These are phyloP conservation scores for Holacanthus passer DNA, from an alignment of 2,113 vertebrate species.

Conservation along the genomic window DNA sequence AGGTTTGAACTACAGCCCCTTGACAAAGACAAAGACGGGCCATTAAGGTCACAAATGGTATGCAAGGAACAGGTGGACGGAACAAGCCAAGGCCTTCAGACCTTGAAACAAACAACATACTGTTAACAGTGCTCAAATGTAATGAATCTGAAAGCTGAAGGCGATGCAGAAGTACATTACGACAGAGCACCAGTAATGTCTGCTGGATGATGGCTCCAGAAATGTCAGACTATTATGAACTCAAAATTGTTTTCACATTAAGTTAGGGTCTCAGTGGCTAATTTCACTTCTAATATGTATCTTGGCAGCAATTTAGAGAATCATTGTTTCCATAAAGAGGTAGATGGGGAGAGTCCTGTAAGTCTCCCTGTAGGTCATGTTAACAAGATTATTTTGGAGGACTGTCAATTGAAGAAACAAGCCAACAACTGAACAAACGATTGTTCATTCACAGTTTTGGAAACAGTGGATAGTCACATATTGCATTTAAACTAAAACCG, in stretches of 20 bases:
- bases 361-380: not conserved
- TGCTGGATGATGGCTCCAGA: not conserved
- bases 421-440: not conserved
- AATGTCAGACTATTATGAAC: slow-evolving; percentile 8
- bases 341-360: slow-evolving; percentile 8
- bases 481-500: not conserved
- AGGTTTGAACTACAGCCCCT: slow-evolving; percentile 25
- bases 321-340: slow-evolving; percentile 35
- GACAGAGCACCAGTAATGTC: not conserved
- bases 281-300: slow-evolving; percentile 27
- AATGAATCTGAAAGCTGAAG: slow-evolving; percentile 1
- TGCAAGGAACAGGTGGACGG: not conserved
- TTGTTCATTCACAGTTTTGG: not conserved
- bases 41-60: slow-evolving; percentile 40
- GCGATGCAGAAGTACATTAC: not conserved
- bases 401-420: slow-evolving; percentile 5
- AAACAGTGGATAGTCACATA: not conserved
- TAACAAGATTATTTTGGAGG: slow-evolving; percentile 2
- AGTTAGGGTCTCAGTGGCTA: slow-evolving; percentile 4
- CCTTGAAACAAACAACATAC: not conserved
- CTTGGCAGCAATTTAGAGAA: slow-evolving; percentile 34
- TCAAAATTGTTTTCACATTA: slow-evolving; percentile 35
- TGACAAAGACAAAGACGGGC: slow-evolving; percentile 36
- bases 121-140: not conserved
- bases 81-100: slow-evolving; percentile 24